Evolutionary conservation across 2,888 invertebrate species (phyloP).

Genomic region (Pimpla rufipes): DNA sequence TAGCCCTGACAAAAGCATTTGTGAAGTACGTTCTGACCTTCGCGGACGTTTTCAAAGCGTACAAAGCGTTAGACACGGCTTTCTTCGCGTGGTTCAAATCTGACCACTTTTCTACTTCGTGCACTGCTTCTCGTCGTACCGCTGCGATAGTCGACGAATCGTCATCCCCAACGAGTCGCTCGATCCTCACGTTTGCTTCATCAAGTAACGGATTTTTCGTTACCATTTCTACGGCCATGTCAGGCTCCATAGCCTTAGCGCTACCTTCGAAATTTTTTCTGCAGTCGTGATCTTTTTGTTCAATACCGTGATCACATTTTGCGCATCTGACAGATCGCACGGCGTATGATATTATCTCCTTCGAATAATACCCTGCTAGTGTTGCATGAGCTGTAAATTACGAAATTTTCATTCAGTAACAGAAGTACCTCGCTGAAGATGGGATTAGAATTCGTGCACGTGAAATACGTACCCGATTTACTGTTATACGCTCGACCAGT

Average conservation of each 20-base stretch:
- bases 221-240: background rate
- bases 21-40: too few relatives aligned
- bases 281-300: too few relatives aligned
- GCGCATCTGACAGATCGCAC: background rate
- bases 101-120: background rate
- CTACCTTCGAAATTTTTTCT: too few relatives aligned
- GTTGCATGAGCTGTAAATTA: background rate
- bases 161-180: background rate
- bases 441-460: background rate
- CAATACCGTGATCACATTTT: too few relatives aligned
- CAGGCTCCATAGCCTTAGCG: too few relatives aligned
- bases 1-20: too few relatives aligned
- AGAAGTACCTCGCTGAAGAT: background rate
- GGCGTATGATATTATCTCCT: background rate
- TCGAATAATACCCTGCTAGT: background rate
- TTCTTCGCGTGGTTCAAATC: background rate
- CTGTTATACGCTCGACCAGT: too few relatives aligned
- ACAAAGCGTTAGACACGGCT: background rate
- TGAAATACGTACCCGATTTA: background rate
- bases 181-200: background rate
- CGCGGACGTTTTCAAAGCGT: background rate
- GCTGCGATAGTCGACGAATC: background rate
- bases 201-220: background rate
- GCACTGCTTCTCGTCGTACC: background rate
- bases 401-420: background rate